Conservation (phyloP, 1,140 invertebrate genomes). For the Leptinotarsa defecta region DNA sequence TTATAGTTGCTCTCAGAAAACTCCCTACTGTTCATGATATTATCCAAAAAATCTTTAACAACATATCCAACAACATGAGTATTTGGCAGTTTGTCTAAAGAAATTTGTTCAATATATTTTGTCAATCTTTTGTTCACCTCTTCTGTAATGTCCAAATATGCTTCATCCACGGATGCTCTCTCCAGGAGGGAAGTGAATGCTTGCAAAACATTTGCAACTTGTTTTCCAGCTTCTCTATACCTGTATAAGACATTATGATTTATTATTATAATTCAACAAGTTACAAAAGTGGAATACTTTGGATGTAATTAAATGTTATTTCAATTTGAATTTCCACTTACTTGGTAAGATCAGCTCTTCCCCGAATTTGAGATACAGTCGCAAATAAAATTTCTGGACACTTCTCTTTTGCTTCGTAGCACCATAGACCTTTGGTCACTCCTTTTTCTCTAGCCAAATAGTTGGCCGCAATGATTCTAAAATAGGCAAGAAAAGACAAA, state of each 20-base stretch:
- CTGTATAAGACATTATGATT: slow-evolving; percentile 56
- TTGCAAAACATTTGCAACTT: slow-evolving; percentile 87
- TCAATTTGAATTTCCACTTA: slow-evolving; percentile 54
- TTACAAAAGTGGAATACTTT: neutral
- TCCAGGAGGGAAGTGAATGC: slow-evolving; percentile 77
- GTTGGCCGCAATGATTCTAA: slow-evolving; percentile 94
- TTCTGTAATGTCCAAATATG: slow-evolving; percentile 91
- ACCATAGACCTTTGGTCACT: slow-evolving; percentile 86
- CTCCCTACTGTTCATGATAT: slow-evolving; percentile 54
- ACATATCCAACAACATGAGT: slow-evolving; percentile 72
- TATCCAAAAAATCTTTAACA: slow-evolving; percentile 62
- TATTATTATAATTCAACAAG: neutral
- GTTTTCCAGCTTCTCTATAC: slow-evolving; percentile 88
- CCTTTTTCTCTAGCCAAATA: slow-evolving; percentile 92
- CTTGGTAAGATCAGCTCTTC: slow-evolving; percentile 95
- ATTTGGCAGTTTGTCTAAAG: slow-evolving; percentile 59
- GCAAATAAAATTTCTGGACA: slow-evolving; percentile 87
- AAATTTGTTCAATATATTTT: slow-evolving; percentile 38
- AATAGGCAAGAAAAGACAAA: slow-evolving; percentile 10
- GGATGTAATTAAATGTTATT: too few relatives aligned
- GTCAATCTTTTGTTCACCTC: slow-evolving; percentile 67
- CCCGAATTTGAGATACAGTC: slow-evolving; percentile 80
- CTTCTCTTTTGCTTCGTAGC: slow-evolving; percentile 86
- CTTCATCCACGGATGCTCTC: slow-evolving; percentile 95
- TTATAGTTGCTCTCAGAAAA: slow-evolving; percentile 60